Conservation (phyloP, 2,113 vertebrate genomes). For the Tapirus terrestris region DNA sequence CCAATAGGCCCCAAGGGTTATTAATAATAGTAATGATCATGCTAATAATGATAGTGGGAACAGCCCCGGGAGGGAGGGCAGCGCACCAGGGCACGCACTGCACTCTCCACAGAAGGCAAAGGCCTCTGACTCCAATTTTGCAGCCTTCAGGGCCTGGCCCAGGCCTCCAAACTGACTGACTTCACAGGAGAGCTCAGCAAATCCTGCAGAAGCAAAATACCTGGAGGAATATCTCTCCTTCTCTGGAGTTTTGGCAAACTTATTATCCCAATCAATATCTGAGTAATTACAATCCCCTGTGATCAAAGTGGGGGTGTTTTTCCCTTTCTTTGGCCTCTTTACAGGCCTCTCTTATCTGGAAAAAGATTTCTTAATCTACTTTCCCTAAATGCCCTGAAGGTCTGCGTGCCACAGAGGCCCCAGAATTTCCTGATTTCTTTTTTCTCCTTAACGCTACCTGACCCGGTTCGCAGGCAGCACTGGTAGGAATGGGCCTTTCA, state of each 20-base stretch:
- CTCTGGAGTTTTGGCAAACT: conserved; percentile 64
- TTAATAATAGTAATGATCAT: neutral
- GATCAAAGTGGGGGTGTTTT: conserved; percentile 33
- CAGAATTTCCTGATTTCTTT: neutral
- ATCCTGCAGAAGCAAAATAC: conserved; percentile 66
- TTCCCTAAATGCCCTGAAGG: conserved; percentile 67
- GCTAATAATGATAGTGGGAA: neutral
- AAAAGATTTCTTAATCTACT: conserved; percentile 70
- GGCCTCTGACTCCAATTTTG: neutral
- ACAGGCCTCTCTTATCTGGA: conserved; percentile 56
- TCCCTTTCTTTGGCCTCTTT: conserved; percentile 67
- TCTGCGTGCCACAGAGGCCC: neutral
- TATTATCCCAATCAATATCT: conserved; percentile 64
- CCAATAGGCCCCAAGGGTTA: neutral
- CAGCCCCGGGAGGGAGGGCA: fast-evolving
- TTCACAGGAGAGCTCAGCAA: conserved; percentile 67
- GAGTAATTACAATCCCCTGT: conserved; percentile 46
- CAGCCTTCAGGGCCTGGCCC: neutral
- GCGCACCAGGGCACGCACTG: fast-evolving
- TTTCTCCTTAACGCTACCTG: neutral
- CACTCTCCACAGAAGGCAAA: neutral
- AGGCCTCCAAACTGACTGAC: conserved; percentile 61
- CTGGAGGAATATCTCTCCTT: conserved; percentile 17
- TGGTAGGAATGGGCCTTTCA: neutral
- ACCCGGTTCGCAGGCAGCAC: neutral